These are phyloP conservation scores for Babyrousa celebensis DNA, from an alignment of 2,797 vertebrate genomes.

Conservation along the genomic window DNA sequence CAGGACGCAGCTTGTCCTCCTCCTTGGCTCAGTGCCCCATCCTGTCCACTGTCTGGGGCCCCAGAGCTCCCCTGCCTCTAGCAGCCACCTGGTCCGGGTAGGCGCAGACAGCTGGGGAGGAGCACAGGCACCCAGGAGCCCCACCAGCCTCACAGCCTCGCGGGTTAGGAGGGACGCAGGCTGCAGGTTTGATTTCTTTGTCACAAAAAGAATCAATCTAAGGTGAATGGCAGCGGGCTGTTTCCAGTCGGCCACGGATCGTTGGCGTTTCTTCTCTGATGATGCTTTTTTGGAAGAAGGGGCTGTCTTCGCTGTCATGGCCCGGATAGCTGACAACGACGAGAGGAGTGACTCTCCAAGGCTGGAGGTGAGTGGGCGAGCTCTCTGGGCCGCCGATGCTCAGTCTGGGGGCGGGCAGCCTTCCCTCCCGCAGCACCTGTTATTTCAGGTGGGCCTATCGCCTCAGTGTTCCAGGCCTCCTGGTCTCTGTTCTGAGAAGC, in stretches of 20 bases:
- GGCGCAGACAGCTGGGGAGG: neutral
- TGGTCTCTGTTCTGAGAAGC: neutral
- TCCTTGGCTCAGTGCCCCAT: fast-evolving
- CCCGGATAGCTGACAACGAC: fast-evolving
- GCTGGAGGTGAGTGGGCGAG: fast-evolving
- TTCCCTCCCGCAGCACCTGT: neutral
- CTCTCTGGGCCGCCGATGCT: neutral
- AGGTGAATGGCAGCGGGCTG: neutral
- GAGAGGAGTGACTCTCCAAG: neutral
- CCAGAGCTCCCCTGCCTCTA: neutral
- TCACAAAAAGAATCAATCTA: neutral
- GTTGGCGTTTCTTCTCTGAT: neutral
- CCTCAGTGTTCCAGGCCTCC: neutral
- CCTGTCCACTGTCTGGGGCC: fast-evolving
- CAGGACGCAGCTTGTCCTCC: fast-evolving
- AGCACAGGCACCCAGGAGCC: neutral
- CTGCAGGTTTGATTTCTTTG: neutral
- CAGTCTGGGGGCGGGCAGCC: neutral
- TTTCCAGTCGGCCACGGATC: fast-evolving
- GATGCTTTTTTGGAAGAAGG: neutral
- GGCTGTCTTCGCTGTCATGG: fast-evolving
- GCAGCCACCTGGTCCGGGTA: fast-evolving
- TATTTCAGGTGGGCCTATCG: fast-evolving
- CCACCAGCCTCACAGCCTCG: fast-evolving
- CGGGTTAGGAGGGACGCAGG: fast-evolving